Evolutionary conservation across 1,140 invertebrate species (phyloP), one percentile per base, ranked within the genome.

Genomic region (Bombus soroeensis): DNA sequence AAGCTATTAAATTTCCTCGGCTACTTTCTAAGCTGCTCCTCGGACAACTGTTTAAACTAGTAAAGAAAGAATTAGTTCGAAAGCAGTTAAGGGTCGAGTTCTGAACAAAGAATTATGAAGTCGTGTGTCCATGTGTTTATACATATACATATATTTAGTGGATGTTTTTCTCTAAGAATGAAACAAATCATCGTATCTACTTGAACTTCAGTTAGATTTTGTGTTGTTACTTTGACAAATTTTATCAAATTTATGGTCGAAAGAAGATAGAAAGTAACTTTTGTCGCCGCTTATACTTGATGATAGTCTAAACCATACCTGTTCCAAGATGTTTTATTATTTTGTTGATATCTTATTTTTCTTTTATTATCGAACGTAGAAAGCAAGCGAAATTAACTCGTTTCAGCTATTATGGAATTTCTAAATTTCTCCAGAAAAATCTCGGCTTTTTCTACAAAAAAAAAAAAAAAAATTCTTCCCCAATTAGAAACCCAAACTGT

Each of bases 361-460:
- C 39, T 62, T 47, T 41, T 39, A 9, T 34, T 28, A 12, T 62
- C 68, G 37, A 25, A 25, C 47, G 68, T 72, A 81, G 79, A 81
- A 73, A 73, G 37, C 53, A 12, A 32, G 43, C 28, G 28, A 47
- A 57, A 71, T 81, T 53, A 57, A 70, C 12, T 37, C 77, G 18
- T 25, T 28, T 25, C 3, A 70, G 34, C 9, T n/a, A 28, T 5
- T 18, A 34, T 8, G 28, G 41, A 73, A 81, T 81, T 79, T 79
- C 77, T 79, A 79, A 79, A 68, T 79, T 73, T 64, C 80, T 28
- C 78, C 28, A n/a, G 32, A 81, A 81, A 53, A 43, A 81, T 81
- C 34, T 57, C 80, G 4, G 2, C 10, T 32, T 10, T 59, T 62
- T 47, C 53, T 43, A 3, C 2, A 5, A 41, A 47, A 43, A 43